Base-by-base conservation (phyloP, 1,140 invertebrate genomes). In the Tetramorium alpestre region DNA sequence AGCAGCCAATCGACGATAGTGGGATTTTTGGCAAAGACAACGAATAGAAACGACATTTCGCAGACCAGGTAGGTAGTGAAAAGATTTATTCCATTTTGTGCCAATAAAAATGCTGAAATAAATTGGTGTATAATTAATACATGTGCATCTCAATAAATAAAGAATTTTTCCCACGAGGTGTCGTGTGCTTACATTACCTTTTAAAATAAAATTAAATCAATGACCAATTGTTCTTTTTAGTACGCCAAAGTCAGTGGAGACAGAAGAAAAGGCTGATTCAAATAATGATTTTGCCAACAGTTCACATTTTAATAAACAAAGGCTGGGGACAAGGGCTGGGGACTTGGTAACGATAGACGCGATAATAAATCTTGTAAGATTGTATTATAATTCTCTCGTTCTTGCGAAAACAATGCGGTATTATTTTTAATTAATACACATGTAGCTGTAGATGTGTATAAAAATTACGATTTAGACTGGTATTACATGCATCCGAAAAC, bases 361-460 rank as follows among this genome's bases (percentile, higher is more conserved):
- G 4, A 89, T 87, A n/a, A 88, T 89, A 88, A 47, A 72, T 64
- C 56, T 89, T 64, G 88, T 89, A 89, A 88, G 87, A 56, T 64
- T 56, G 22, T 22, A 49, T 64, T 56, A 41, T 22, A 49, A 13
- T 69, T 58, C 5, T 81, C 1, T 54, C 33, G 28, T 33, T 33
- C 28, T 64, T 69, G 28, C 13, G 51, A 28, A 6, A 67, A 44
- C 13, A 22, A 69, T 38, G 44, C 11, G 22, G 7, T 28, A 8
- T 44, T 64, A 64, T 44, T 0, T n/a, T 56, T 8, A 80, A 22
- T 38, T 49, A 54, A 18, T 73, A 33, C 51, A 41, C 2, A 49
- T 69, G 18, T 47, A 28, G 33, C 33, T 33, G 33, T 4, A 33
- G 0, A 33, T 4, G 3, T 33, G 0, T 33, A 77, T 8, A 77